Conservation (phyloP, 2,113 vertebrate genomes). For the Psephotus haematonotus region DNA sequence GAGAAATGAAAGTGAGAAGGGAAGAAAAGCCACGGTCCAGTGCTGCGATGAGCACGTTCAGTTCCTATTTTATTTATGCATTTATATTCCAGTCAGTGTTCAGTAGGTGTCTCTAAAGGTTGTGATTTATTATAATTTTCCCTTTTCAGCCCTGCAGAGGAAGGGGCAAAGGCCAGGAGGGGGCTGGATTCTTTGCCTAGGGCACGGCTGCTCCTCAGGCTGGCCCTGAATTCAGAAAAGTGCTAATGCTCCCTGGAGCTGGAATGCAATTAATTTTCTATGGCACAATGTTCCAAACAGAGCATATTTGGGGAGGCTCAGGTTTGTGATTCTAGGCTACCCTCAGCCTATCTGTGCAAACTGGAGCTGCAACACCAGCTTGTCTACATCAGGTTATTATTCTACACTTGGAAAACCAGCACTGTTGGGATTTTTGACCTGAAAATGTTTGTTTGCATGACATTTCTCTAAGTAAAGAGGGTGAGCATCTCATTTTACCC, state of each 20-base stretch:
- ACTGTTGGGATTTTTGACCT: constrained; percentile 8
- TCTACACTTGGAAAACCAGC: neutral
- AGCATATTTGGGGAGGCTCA: constrained; percentile 61
- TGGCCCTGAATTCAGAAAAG: constrained; percentile 61
- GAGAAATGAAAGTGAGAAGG: constrained; percentile 35
- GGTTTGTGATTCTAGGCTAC: constrained; percentile 56
- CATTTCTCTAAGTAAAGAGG: constrained; percentile 13
- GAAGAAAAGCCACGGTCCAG: neutral
- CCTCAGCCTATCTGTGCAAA: constrained; percentile 7
- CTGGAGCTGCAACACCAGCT: neutral
- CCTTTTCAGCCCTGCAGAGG: neutral
- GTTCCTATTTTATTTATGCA: constrained; percentile 40
- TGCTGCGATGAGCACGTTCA: neutral
- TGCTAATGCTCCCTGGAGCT: constrained; percentile 58
- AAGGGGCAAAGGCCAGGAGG: constrained; percentile 66
- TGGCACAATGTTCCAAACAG: constrained; percentile 51
- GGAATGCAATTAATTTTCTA: constrained; percentile 71
- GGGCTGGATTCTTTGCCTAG: constrained; percentile 62
- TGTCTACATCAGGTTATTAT: neutral
- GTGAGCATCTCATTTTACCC: neutral
- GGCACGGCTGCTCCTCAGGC: constrained; percentile 56
- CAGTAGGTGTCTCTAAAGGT: constrained; percentile 55
- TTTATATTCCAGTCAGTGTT: constrained; percentile 51
- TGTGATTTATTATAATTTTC: constrained; percentile 68
- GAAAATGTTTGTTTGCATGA: constrained; percentile 25